These are phyloP conservation scores for Lontra canadensis DNA, from an alignment of 2,113 vertebrate genomes.

Conservation along the genomic window DNA sequence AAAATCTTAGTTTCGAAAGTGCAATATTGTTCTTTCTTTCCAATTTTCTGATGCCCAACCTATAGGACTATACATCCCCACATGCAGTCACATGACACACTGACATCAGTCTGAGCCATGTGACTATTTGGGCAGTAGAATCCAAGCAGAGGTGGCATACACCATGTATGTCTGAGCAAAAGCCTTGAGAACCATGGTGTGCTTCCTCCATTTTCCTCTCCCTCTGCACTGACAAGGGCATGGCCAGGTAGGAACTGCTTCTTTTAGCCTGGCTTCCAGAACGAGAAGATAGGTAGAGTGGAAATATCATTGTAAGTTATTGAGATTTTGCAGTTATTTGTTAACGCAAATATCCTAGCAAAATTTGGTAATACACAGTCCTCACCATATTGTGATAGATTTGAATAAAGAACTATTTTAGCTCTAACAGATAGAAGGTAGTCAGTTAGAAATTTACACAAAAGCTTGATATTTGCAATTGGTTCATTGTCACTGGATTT, in stretches of 20 bases:
- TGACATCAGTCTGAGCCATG: background rate
- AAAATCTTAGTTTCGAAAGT: background rate
- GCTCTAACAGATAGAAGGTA: background rate
- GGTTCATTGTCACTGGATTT: background rate
- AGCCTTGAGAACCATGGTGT: background rate
- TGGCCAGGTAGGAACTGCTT: background rate
- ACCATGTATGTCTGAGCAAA: background rate
- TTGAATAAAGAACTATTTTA: slow-evolving; percentile 17
- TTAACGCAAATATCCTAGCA: background rate
- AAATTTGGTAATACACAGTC: background rate
- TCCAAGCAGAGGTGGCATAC: background rate
- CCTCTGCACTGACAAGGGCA: background rate
- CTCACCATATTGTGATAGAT: background rate
- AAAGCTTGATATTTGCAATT: background rate
- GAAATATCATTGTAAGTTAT: background rate
- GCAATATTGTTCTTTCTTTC: background rate
- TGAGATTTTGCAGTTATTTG: background rate
- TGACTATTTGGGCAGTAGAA: background rate
- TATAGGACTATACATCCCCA: background rate
- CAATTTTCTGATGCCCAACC: background rate
- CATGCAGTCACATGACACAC: background rate
- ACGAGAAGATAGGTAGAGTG: background rate
- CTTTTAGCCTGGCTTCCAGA: background rate
- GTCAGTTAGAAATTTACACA: slow-evolving; percentile 10
- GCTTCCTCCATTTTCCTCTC: background rate